A percentile compares a stretch with the other conserved stretches of the same genome.
phyloP scores from a whole-genome alignment of 1,140 invertebrate species.

The Ceratina calcarata region DNA sequence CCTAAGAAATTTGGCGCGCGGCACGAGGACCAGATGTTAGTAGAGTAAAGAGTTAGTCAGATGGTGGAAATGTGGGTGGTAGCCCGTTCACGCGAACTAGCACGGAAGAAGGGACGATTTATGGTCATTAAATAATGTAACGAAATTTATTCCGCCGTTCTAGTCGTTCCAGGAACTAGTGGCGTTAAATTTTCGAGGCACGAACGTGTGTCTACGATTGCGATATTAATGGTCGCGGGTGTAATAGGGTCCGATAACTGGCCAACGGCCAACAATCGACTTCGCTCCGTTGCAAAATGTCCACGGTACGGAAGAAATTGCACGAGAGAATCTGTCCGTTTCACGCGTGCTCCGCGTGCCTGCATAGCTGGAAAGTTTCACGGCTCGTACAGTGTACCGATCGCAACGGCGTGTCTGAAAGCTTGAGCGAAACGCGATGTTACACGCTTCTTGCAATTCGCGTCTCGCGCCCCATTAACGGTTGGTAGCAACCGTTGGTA shows the following conservation, averaged over 20 bases:
- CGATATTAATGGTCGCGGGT: constrained; percentile 48
- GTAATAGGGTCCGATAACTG: constrained; percentile 48
- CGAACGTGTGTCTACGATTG: constrained; percentile 45
- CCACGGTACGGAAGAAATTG: constrained; percentile 5
- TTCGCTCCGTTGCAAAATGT: constrained; percentile 29
- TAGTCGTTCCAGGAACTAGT: constrained; percentile 26
- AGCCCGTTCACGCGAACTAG: constrained; percentile 35
- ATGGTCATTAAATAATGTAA: constrained; percentile 52
- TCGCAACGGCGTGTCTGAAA: not conserved
- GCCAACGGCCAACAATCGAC: constrained; percentile 41
- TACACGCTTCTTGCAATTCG: not conserved
- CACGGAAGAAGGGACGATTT: constrained; percentile 47
- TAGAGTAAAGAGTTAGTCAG: constrained; percentile 18
- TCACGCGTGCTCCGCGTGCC: not conserved
- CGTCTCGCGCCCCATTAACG: not conserved
- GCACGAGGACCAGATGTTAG: constrained; percentile 9
- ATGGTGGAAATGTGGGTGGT: not conserved
- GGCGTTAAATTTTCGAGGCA: constrained; percentile 43
- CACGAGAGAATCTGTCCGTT: not conserved
- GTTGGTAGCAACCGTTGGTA: not conserved
- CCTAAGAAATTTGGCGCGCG: not conserved
- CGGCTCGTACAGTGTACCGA: not conserved
- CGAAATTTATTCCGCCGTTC: constrained; percentile 44
- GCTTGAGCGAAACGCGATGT: not conserved
- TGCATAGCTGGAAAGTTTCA: not conserved